A percentile compares a stretch with the other conserved stretches of the same genome.
These are phyloP conservation scores for Pangasius sanitwongsei DNA, from an alignment of 2,797 vertebrate genomes.

Conservation along the genomic window DNA sequence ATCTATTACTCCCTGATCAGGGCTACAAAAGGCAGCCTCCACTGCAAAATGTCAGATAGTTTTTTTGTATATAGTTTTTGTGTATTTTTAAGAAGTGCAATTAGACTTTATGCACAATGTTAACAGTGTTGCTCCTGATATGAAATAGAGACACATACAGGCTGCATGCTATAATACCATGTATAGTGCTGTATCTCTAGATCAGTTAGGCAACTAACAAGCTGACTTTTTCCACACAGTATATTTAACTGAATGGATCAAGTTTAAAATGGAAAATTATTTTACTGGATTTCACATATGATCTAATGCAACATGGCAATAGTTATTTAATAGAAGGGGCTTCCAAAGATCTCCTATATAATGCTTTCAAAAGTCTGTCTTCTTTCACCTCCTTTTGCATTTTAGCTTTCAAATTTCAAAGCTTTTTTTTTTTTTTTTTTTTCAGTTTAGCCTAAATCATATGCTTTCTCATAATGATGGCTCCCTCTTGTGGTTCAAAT, in stretches of 20 bases:
- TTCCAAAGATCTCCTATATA: not conserved
- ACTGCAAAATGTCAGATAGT: no score
- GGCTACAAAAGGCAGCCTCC: not conserved
- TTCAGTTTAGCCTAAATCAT: not conserved
- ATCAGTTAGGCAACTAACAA: not conserved
- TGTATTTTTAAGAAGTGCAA: not conserved
- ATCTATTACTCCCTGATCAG: not conserved
- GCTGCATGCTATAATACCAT: not conserved
- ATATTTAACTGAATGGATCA: not conserved
- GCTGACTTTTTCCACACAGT: not conserved
- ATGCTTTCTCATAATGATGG: not conserved
- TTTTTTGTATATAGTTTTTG: no score
- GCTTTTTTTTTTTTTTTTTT: no score
- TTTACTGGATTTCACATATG: not conserved
- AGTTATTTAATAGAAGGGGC: not conserved
- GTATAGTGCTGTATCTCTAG: not conserved
- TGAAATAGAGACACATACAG: not conserved
- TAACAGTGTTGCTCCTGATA: not conserved
- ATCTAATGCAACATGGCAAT: not conserved
- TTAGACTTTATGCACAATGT: not conserved
- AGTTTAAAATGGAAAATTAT: not conserved
- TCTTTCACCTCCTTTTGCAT: not conserved
- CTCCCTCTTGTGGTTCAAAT: conserved; percentile 56
- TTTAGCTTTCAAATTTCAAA: not conserved
- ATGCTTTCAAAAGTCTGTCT: not conserved